Base-by-base conservation (phyloP, 2,888 invertebrate species). In the Neoitamus cyanurus region DNA sequence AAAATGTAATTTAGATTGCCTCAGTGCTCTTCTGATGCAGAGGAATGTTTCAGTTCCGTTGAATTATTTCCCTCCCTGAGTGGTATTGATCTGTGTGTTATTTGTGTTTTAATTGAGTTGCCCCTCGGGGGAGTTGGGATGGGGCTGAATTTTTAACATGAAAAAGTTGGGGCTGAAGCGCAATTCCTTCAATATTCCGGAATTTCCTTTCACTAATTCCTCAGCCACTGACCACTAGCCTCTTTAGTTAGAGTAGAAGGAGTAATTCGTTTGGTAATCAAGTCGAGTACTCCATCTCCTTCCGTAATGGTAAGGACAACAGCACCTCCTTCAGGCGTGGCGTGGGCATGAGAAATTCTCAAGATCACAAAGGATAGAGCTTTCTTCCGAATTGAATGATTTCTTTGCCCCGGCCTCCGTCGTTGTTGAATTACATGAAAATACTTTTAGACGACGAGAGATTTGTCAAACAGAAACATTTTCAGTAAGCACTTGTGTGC, bases 391-490 rank as follows among this genome's bases (percentile, higher is more conserved):
- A 42, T 42, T 75, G 42, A 75, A 75, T 34, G 37, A 73, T 11
- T 34, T 46, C 42, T 75, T 20, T 6, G 25, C 15, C 48, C 28
- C 48, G 15, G 48, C 75, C 25, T 42, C 36, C 28, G 9, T 75
- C n/a, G 11, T 75, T 37, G 7, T 11, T 13, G 42, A 75, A 42
- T 42, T 42, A 75, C 75, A 75, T 25, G 75, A 30, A 75, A 75
- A 75, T 75, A 75, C 75, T 75, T 75, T 75, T 75, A 75, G 75
- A 42, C 13, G 42, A 42, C 13, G 25, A 75, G 37, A 75, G 75
- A 42, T 42, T 75, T 75, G 75, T 42, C 75, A 75, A 75, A 75
- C 42, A 75, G 75, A 75, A 75, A 42, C 75, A 75, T 75, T 75
- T 75, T 34, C 25, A 25, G 20, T 42, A 75, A 37, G 42, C 37